Conservation (phyloP, 2,888 invertebrate species). For the Camptogramma bilineatum region DNA sequence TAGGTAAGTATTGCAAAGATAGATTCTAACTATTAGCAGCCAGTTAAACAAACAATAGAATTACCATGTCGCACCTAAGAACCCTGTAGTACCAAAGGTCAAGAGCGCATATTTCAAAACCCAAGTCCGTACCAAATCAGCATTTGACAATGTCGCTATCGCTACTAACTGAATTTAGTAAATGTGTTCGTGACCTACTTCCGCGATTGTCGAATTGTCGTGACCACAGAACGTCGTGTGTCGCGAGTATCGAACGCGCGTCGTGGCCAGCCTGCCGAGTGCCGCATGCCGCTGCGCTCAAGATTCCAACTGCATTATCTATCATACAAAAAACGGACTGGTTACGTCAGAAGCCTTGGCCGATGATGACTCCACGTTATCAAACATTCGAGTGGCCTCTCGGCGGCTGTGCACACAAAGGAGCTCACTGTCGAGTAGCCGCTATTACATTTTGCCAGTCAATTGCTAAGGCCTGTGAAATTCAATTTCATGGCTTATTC, state of each 20-base stretch:
- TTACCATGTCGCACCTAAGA: not conserved
- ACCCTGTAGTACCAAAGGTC: not conserved
- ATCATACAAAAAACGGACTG: not conserved
- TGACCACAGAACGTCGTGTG: too few relatives aligned
- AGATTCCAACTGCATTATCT: not conserved
- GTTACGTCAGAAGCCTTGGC: constrained; percentile 7
- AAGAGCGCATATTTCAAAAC: not conserved
- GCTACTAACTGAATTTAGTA: not conserved
- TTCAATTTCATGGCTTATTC: not conserved
- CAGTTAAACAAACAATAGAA: not conserved
- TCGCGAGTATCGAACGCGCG: constrained; percentile 2
- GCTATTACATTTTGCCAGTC: not conserved
- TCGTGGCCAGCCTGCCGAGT: not conserved
- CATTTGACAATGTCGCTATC: not conserved
- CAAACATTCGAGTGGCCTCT: not conserved
- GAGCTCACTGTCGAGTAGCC: constrained; percentile 1
- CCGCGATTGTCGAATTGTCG: constrained; percentile 8
- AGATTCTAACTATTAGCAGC: too few relatives aligned
- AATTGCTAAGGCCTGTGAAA: not conserved
- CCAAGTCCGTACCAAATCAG: not conserved
- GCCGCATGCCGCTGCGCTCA: not conserved
- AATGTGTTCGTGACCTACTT: constrained; percentile 21
- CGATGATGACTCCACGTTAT: constrained; percentile 10
- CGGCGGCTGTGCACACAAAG: constrained; percentile 2
- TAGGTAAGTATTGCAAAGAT: too few relatives aligned